A percentile compares a stretch with the other conserved stretches of the same genome.
Evolutionary conservation across 2,888 invertebrate species (phyloP).

Genomic region (Lithophane ornitopus): DNA sequence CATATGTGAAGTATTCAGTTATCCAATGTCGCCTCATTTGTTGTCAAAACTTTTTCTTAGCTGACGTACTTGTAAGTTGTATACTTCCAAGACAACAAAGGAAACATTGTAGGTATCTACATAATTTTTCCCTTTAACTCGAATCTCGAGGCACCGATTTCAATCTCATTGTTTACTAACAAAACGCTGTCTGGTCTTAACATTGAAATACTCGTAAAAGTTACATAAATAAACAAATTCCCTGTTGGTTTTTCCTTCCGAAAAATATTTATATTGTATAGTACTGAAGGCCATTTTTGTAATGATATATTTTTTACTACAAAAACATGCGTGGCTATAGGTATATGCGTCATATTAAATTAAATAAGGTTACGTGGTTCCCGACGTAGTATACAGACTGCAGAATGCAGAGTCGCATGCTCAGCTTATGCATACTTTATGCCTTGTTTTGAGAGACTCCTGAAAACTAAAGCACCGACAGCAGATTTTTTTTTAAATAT

Average conservation of each 20-base stretch:
- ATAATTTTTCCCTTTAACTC: constrained; percentile 48
- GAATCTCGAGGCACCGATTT: constrained; percentile 40
- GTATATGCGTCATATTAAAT: constrained; percentile 1
- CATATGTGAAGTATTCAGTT: background rate
- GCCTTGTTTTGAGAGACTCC: background rate
- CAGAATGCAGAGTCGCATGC: background rate
- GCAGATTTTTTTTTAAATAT: no score
- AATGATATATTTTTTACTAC: background rate
- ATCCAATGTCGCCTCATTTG: constrained; percentile 6
- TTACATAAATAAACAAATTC: constrained; percentile 58
- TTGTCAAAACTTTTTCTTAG: constrained; percentile 11
- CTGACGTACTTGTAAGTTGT: background rate
- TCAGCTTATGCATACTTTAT: no score
- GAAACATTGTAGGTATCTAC: constrained; percentile 27
- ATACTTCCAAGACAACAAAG: constrained; percentile 37
- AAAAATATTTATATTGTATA: constrained; percentile 51
- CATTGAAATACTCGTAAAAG: constrained; percentile 63
- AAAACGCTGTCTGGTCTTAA: constrained; percentile 45
- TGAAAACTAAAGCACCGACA: background rate
- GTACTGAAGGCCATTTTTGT: constrained; percentile 35
- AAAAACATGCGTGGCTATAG: background rate
- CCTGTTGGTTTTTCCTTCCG: constrained; percentile 57
- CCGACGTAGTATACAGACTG: background rate
- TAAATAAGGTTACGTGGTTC: background rate
- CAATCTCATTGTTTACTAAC: constrained; percentile 59